These are phyloP conservation scores for Plotosus lineatus DNA, from an alignment of 2,113 vertebrate species.

Conservation along the genomic window DNA sequence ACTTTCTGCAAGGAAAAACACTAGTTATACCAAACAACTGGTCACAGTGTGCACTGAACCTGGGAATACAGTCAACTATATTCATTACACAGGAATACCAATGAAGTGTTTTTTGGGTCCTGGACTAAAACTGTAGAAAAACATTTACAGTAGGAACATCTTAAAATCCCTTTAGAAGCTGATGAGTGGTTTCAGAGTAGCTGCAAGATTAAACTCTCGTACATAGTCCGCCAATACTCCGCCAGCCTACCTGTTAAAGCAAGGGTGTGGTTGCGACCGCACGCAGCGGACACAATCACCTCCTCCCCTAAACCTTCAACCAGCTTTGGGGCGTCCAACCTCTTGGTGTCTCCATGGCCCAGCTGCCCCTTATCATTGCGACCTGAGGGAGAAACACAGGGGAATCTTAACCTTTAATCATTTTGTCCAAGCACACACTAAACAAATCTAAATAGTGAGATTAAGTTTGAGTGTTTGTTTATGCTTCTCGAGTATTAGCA, in stretches of 20 bases:
- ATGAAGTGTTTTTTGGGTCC: background rate
- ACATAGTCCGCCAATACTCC: background rate
- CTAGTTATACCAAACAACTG: background rate
- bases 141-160: background rate
- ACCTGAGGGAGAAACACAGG: slow-evolving; percentile 68
- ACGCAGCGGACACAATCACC: slow-evolving; percentile 82
- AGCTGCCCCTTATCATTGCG: slow-evolving; percentile 96
- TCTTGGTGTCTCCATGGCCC: slow-evolving; percentile 91
- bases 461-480: background rate
- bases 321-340: slow-evolving; percentile 87
- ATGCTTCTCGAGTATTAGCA: background rate
- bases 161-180: background rate
- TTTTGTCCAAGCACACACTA: background rate
- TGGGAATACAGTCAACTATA: background rate
- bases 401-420: background rate
- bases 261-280: slow-evolving; percentile 93
- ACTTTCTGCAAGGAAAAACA: slow-evolving; percentile 70
- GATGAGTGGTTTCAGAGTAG: background rate
- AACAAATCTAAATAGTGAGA: background rate
- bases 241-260: slow-evolving; percentile 82
- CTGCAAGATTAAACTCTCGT: background rate
- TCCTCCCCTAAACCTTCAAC: slow-evolving; percentile 83
- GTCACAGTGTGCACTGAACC: background rate
- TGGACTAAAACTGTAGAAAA: background rate
- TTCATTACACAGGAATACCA: too few species aligned